Conservation (phyloP, 1,140 invertebrate species). For the Spodoptera litura region DNA sequence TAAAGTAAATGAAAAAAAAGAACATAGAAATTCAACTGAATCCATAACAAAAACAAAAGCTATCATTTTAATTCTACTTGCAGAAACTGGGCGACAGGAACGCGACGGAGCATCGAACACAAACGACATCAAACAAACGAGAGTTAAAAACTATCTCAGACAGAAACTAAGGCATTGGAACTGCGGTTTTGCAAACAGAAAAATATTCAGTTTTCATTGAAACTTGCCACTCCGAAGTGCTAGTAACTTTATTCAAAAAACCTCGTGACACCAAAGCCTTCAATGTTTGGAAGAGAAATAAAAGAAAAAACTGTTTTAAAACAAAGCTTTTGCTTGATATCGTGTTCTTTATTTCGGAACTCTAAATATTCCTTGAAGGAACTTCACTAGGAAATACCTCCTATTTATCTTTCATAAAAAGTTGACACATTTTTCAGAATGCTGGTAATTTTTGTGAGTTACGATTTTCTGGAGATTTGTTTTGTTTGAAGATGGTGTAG, state of each 20-base stretch:
- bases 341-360: slow-evolving; percentile 17
- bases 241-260: slow-evolving; percentile 4
- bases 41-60: too few relatives aligned
- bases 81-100: too few relatives aligned
- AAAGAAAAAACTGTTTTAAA: background rate
- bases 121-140: slow-evolving; percentile 2
- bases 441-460: background rate
- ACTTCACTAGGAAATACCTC: slow-evolving; percentile 1
- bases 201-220: slow-evolving; percentile 33
- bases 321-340: slow-evolving; percentile 12
- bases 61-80: too few relatives aligned
- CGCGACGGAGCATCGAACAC: background rate
- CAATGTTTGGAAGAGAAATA: slow-evolving; percentile 12
- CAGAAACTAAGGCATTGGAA: slow-evolving; percentile 10
- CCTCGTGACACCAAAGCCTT: slow-evolving; percentile 8
- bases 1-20: too few relatives aligned
- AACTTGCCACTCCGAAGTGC: slow-evolving; percentile 32
- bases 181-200: slow-evolving; percentile 30
- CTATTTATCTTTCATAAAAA: background rate
- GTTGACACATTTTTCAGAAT: background rate
- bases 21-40: too few relatives aligned
- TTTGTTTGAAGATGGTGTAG: too few relatives aligned
- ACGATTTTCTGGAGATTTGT: background rate
- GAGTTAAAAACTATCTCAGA: slow-evolving; percentile 27
- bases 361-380: slow-evolving; percentile 1